Base-by-base conservation (phyloP, 2,113 vertebrate species). In the Montifringilla adamsi region DNA sequence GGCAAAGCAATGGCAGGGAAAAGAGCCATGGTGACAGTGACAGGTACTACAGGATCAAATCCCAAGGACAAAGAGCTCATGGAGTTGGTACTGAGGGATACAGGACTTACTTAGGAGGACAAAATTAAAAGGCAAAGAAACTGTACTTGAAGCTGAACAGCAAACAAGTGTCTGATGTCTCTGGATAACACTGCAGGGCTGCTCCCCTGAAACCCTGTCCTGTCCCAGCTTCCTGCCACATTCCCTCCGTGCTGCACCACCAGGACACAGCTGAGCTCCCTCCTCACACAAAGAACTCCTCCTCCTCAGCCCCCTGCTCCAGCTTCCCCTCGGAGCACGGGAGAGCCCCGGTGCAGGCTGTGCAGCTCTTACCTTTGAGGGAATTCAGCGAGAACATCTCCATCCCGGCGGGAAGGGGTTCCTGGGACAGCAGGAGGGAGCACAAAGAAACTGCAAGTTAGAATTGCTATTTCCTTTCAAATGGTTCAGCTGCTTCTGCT, bases 321-420 rank as follows among this genome's bases (percentile, higher is more conserved):
- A 56, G 37, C 13, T 16, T 4, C 80, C 33, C 15, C 15, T 11
- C 39, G 2, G 18, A 59, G 47, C n/a, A 8, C 62, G 55, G 5
- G 1, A 7, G 7, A 9, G 41, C 8, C 7, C 15, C 5, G 16
- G 23, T 1, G 30, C 27, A 18, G 4, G 27, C 35, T 10, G 39
- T 23, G 37, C 43, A 30, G 49, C 6, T 10, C 88, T 97, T 97
- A 98, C 98, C 98, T 98, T 98, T 98, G 64, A 98, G 97, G 94
- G 98, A 98, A 64, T 98, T 98, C 96, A 98, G 83, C 85, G 97
- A 98, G 96, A 98, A 98, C 98, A 98, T 98, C 97, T 98, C 98
- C 97, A 97, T 97, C 95, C 83, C 95, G 78, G 96, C 68, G 39
- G 70, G n/a, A 95, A 93, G 94, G 92, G 95, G 63, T 67, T 97